Conservation (phyloP, 2,113 vertebrate genomes). For the Litocranius walleri region DNA sequence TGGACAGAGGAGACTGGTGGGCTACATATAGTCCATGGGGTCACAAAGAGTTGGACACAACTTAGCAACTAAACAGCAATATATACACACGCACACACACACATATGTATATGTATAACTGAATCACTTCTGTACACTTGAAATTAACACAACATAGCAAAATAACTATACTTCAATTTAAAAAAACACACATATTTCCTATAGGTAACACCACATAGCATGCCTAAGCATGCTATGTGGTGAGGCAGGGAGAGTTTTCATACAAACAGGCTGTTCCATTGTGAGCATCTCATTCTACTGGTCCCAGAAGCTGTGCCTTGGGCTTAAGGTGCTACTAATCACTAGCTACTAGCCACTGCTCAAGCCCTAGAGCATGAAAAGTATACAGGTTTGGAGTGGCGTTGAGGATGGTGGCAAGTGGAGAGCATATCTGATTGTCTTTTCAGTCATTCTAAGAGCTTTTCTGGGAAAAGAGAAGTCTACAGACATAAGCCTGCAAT, state of each 20-base stretch:
- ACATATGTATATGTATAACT: background rate
- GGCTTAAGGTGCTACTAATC: background rate
- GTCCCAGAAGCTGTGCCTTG: background rate
- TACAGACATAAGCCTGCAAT: rapidly evolving
- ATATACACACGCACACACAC: rapidly evolving
- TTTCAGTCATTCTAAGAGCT: background rate
- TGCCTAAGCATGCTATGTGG: rapidly evolving
- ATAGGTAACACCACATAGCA: background rate
- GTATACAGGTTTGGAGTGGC: background rate
- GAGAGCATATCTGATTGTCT: background rate
- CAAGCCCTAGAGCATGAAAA: too few species aligned
- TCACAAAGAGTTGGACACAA: background rate
- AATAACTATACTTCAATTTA: background rate
- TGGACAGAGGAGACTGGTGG: background rate
- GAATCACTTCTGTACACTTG: background rate
- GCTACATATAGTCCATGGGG: background rate
- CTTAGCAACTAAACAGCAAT: background rate
- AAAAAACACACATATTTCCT: background rate
- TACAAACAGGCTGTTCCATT: background rate
- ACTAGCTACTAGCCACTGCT: background rate
- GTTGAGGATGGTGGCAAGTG: too few species aligned
- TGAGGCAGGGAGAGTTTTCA: background rate
- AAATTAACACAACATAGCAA: background rate
- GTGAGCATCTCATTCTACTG: background rate
- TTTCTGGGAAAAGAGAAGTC: background rate